Base-by-base conservation (phyloP, 2,888 invertebrate genomes). In the Pachydiplax longipennis region DNA sequence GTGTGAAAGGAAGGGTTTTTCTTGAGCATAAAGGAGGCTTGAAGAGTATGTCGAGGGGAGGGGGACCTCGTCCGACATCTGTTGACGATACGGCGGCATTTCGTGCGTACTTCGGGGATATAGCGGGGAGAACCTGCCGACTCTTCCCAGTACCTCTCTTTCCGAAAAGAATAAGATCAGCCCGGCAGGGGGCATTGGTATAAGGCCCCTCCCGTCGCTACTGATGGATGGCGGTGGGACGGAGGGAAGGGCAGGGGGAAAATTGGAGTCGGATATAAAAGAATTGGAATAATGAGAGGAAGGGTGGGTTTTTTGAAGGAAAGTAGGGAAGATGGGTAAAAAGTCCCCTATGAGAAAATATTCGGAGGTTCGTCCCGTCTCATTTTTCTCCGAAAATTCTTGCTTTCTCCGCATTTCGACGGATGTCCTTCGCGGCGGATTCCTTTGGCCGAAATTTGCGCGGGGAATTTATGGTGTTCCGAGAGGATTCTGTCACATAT, bases 221-320 rank as follows among this genome's bases (percentile, higher is more conserved):
- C 44, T 81, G 81, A 44, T 44, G 81, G 40, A 81, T 40, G 37
- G 40, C 81, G 82, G 82, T 13, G n/a, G 44, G 5, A 8, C 18
- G 81, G n/a, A 15, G 8, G 22, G 44, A 44, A 15, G 22, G 37
- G 37, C n/a, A 37, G 22, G 22, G 31, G 81, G 37, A n/a, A 81
- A 81, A 37, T 81, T 37, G 40, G 40, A n/a, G 82, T n/a, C 4
- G 82, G 82, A 31, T 25, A 25, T 48, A 48, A 48, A 44, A 82
- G 44, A 82, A 53, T 82, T 48, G 53, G 82, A 82, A 48, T 82
- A 82, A 44, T 81, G 81, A 81, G 44, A 40, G n/a, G 40, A 81
- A 37, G 81, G 81, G 5, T 15, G n/a, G n/a, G 35, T 15, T 35
- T 35, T 37, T 37, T 40, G 81, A 44, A 81, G n/a, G 37, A 44